phyloP scores from a whole-genome alignment of 2,797 vertebrate genomes.

The Allobates femoralis region DNA sequence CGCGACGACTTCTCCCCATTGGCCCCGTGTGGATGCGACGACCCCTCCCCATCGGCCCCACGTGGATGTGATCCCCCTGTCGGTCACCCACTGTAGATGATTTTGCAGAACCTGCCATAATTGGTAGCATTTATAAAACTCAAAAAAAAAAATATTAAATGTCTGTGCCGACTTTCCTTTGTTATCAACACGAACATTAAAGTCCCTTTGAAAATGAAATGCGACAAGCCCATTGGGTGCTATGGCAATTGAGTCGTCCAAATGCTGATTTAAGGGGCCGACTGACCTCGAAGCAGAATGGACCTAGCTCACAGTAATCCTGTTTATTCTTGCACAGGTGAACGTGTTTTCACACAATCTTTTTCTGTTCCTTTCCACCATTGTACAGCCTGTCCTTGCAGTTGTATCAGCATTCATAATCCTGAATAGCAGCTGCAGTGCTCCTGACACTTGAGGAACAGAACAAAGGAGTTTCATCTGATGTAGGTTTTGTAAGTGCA shows the following conservation, averaged over 20 bases:
- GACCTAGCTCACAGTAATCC: neutral
- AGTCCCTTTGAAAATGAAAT: no score
- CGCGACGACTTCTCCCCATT: no score
- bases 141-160: no score
- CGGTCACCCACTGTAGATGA: no score
- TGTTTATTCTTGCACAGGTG: neutral
- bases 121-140: neutral
- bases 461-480: neutral
- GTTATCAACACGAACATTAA: no score
- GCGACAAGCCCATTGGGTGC: neutral
- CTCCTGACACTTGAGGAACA: neutral
- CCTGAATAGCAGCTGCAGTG: neutral
- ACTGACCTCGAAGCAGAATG: neutral
- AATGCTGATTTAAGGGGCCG: neutral
- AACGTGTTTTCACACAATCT: neutral
- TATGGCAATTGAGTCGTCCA: neutral
- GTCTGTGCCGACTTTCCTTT: no score
- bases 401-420: neutral
- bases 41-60: no score
- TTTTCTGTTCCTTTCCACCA: neutral
- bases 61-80: no score
- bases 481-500: neutral
- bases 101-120: neutral
- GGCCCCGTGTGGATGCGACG: no score
- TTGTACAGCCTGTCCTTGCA: constrained; percentile 2